These are phyloP conservation scores for Spodoptera exigua DNA, from an alignment of 2,888 invertebrate species.

Conservation along the genomic window DNA sequence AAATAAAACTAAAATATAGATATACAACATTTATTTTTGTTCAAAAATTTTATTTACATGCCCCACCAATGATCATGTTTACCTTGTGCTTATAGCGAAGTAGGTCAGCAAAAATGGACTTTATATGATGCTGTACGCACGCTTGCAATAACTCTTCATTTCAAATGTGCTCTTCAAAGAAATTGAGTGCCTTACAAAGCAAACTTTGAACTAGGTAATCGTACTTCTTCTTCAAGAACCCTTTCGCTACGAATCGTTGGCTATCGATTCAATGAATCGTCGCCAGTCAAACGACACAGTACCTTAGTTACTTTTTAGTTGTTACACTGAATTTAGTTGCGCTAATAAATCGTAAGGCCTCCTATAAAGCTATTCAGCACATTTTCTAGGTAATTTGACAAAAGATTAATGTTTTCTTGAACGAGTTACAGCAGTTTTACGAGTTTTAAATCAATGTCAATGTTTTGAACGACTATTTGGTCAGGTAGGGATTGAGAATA, in stretches of 20 bases:
- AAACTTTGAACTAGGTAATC: slow-evolving; percentile 37
- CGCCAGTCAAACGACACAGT: slow-evolving; percentile 23
- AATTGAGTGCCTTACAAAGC: slow-evolving; percentile 8
- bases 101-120: neutral
- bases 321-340: slow-evolving; percentile 7
- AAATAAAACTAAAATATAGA: no score
- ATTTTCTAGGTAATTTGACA: slow-evolving; percentile 1
- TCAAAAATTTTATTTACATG: no score
- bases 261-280: slow-evolving; percentile 20
- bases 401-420: neutral
- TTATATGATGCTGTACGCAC: neutral
- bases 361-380: neutral
- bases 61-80: no score
- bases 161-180: slow-evolving; percentile 5
- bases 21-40: no score
- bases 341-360: slow-evolving; percentile 9
- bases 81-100: no score
- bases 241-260: slow-evolving; percentile 16
- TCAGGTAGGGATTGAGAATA: no score
- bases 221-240: slow-evolving; percentile 35
- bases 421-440: neutral
- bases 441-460: neutral
- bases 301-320: slow-evolving; percentile 19
- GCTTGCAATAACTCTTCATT: neutral
- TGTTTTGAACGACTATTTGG: no score